Evolutionary conservation across 2,888 invertebrate genomes (phyloP), one percentile per base, ranked within the genome.

Genomic region (Parasteatoda lunata): DNA sequence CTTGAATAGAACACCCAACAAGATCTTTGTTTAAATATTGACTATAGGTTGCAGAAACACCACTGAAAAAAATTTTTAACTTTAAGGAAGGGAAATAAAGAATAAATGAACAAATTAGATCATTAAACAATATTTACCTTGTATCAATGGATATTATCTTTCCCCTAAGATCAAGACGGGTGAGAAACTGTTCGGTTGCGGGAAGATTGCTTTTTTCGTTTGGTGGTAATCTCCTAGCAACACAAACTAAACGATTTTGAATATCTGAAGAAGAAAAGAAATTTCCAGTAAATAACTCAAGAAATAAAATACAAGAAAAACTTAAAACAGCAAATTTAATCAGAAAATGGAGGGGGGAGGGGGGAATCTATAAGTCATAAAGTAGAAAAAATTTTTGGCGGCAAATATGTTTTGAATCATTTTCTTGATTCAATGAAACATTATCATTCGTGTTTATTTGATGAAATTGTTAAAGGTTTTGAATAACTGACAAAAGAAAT

Each of bases 151-250:
- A 94, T 90, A 97, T 94, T 91, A 98, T 96, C 92, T 95, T 96
- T 90, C 96, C 97, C 91, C 94, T 94, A 90, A 94, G 94, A 93
- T 97, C 97, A 92, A 98, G 94, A 93, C 97, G 96, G 92, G 98
- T 96, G 91, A 97, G 96, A 93, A 98, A 97, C 93, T 97, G 96
- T 92, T 96, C 96, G 89, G 95, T 94, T 79, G 77, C 73, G 87
- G 82, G 69, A 82, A 81, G 81, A 77, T 90, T 90, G 30, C 90
- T 91, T 91, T 94, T 94, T 91, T 95, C 95, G 90, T 94, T 94
- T 89, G 94, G 93, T 79, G 94, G 94, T 89, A 95, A 94, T 90
- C 95, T 93, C 89, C 95, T 93, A 80, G 95, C 95, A 78, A 95
- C 94, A 92, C 95, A 95, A 92, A 95, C 94, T 91, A 95, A 92